Evolutionary conservation across 2,888 invertebrate genomes (phyloP).

Genomic region (Anthrax anthrax): DNA sequence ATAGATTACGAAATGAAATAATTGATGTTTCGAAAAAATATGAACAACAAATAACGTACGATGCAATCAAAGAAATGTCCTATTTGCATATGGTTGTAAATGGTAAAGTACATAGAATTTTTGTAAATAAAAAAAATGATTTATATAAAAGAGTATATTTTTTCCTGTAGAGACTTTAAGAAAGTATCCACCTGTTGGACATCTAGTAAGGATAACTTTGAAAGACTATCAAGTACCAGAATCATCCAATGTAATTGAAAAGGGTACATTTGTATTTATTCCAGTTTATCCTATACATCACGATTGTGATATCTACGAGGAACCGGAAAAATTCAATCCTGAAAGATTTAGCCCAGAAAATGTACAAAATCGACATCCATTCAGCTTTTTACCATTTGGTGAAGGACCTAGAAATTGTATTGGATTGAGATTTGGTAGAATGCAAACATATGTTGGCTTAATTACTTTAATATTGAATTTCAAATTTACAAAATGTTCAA

Average conservation of each 20-base stretch:
- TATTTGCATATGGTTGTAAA: slow-evolving; percentile 36
- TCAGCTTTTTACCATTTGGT: slow-evolving; percentile 26
- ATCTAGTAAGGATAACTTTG: slow-evolving; percentile 24
- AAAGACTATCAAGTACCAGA: slow-evolving; percentile 25
- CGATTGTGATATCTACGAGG: slow-evolving; percentile 41
- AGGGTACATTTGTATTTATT: slow-evolving; percentile 25
- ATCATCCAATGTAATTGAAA: slow-evolving; percentile 21
- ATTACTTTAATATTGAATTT: slow-evolving; percentile 21
- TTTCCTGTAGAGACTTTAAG: slow-evolving; percentile 32
- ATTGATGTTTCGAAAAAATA: slow-evolving; percentile 24
- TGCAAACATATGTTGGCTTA: slow-evolving; percentile 25
- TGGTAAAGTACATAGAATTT: slow-evolving; percentile 24
- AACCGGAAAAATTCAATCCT: slow-evolving; percentile 47
- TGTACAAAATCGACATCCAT: slow-evolving; percentile 19
- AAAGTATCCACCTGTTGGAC: slow-evolving; percentile 31
- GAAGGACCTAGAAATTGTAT: slow-evolving; percentile 29
- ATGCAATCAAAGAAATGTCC: slow-evolving; percentile 34
- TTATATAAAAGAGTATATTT: neutral
- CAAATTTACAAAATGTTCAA: slow-evolving; percentile 12
- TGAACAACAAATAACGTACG: slow-evolving; percentile 33
- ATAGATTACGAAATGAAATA: slow-evolving; percentile 34
- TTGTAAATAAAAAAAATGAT: neutral
- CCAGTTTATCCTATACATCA: slow-evolving; percentile 36
- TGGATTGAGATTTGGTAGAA: slow-evolving; percentile 29
- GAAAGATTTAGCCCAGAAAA: slow-evolving; percentile 38